Evolutionary conservation across 2,888 invertebrate genomes (phyloP).

Genomic region (Thyatira batis): DNA sequence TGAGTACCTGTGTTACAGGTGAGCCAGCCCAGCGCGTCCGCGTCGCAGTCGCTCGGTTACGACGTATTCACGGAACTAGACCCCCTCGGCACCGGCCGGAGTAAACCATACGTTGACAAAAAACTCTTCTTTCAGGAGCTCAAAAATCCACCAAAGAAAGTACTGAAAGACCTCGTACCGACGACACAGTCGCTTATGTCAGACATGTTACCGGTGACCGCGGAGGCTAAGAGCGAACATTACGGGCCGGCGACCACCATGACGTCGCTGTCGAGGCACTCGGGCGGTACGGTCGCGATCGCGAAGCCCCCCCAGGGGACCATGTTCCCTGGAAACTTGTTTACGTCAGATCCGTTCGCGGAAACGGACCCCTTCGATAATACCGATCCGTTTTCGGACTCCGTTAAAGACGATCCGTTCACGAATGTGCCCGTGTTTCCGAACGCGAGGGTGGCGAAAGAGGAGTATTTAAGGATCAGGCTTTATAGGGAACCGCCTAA

Average conservation of each 20-base stretch:
- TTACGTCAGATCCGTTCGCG: slow-evolving; percentile 84
- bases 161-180: slow-evolving; percentile 91
- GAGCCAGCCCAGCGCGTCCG: slow-evolving; percentile 62
- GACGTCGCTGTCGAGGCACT: slow-evolving; percentile 74
- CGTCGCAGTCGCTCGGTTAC: slow-evolving; percentile 76
- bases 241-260: slow-evolving; percentile 73
- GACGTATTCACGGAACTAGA: slow-evolving; percentile 97
- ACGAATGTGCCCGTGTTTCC: slow-evolving; percentile 69
- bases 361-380: slow-evolving; percentile 89
- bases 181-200: slow-evolving; percentile 62
- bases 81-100: slow-evolving; percentile 95
- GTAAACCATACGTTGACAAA: slow-evolving; percentile 96
- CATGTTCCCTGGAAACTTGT: slow-evolving; percentile 61
- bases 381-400: slow-evolving; percentile 85
- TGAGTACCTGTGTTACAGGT: slow-evolving; percentile 74
- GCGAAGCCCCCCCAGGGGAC: slow-evolving; percentile 57
- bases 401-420: slow-evolving; percentile 84
- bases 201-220: slow-evolving; percentile 57
- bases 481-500: slow-evolving; percentile 36
- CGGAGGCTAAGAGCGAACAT: slow-evolving; percentile 52
- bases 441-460: slow-evolving; percentile 46
- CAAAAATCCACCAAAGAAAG: slow-evolving; percentile 96
- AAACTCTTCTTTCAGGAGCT: slow-evolving; percentile 98
- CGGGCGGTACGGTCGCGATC: slow-evolving; percentile 76
- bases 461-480: slow-evolving; percentile 54